Percentiles rank a stretch among this genome's conserved stretches.
Conservation (phyloP, 2,888 invertebrate genomes). For the Coelogynopora nodosa region DNA sequence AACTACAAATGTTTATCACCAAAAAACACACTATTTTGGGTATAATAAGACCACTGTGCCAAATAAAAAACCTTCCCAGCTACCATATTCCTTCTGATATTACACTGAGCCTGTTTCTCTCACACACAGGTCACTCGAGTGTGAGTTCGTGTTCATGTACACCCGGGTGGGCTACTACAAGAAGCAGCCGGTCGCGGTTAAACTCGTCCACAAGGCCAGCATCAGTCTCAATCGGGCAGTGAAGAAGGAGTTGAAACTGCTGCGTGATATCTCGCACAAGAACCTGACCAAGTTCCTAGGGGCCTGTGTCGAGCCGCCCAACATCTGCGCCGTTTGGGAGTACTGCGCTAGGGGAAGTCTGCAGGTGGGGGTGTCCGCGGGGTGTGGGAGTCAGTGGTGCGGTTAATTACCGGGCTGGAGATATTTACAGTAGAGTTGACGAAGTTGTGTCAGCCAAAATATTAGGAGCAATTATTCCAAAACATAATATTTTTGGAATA, state of each 20-base stretch:
- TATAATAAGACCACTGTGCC: too few relatives aligned
- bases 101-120: too few relatives aligned
- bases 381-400: too few relatives aligned
- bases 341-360: constrained; percentile 91
- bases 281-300: constrained; percentile 88
- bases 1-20: too few relatives aligned
- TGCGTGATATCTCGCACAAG: constrained; percentile 72
- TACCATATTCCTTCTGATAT: too few relatives aligned
- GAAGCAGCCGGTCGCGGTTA: constrained; percentile 34
- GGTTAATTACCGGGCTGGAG: too few relatives aligned
- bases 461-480: too few relatives aligned
- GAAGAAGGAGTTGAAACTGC: constrained; percentile 41
- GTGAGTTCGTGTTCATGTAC: background rate
- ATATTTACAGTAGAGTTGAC: too few relatives aligned
- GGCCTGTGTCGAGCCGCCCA: constrained; percentile 78
- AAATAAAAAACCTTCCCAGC: too few relatives aligned
- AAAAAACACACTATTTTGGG: too few relatives aligned
- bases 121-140: background rate
- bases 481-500: too few relatives aligned
- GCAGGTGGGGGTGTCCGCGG: constrained; percentile 60
- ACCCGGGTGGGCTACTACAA: constrained; percentile 24
- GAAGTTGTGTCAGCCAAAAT: too few relatives aligned
- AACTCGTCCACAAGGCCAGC: constrained; percentile 1
- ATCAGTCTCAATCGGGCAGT: constrained; percentile 33
- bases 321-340: constrained; percentile 82